Evolutionary conservation across 1,140 invertebrate species (phyloP), one percentile per base, ranked within the genome.

Genomic region (Diabrotica virgifera): DNA sequence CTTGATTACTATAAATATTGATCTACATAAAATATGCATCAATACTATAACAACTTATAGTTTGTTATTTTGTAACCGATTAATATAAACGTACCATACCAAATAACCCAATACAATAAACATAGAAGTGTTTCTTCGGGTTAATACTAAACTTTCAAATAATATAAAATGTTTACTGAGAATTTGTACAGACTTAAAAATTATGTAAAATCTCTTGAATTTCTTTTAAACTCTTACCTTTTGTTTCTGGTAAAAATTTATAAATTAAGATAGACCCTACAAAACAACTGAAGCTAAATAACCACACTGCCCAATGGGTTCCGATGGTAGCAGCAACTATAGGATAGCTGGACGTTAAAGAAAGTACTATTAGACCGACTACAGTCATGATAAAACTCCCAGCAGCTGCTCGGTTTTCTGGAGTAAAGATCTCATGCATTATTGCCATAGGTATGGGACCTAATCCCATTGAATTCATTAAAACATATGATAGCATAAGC

Each of bases 341-440:
- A 4, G 40, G 40, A 46, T 46, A 46, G n/a, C 8, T n/a, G 8
- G n/a, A n/a, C n/a, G 8, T 8, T 10, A 8, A 46, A 46, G 40
- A 46, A 6, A n/a, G 8, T 10, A 46, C 40, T n/a, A 46, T 10
- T 8, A 46, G 8, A 6, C n/a, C 8, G 2, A 10, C 40, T 46
- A 46, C 6, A 46, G 40, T 46, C 8, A 46, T 10, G 8, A 6
- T 6, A 8, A 46, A 46, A 3, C 8, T 10, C 4, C 40, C n/a
- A 46, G 40, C 8, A 3, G 6, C n/a, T 46, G 40, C 8, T 46
- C 40, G 40, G 8, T 5, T 46, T 46, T 46, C 40, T 10, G n/a
- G 8, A 6, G 93, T 86, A 70, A 94, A 91, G 70, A 95, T 85
- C 78, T 95, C 91, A 5, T 87, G 88, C 83, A 94, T 87, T 36